phyloP scores from a whole-genome alignment of 2,113 vertebrate species.

The Theristicus caerulescens region DNA sequence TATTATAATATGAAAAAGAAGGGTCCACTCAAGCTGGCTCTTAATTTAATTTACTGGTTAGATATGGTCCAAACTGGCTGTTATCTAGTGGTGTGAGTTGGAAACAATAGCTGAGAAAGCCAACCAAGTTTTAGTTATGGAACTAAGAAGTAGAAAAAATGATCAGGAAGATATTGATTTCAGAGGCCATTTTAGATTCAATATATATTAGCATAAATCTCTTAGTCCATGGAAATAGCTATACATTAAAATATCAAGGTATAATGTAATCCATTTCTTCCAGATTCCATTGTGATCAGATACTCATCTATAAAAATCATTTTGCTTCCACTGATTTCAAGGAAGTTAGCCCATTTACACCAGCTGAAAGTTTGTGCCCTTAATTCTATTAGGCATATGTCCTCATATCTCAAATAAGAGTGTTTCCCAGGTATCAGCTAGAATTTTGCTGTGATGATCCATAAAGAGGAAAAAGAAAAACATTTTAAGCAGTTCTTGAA shows the following conservation, averaged over 20 bases:
- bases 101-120: not conserved
- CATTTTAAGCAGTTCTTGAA: not conserved
- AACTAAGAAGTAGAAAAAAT: not conserved
- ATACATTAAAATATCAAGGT: not conserved
- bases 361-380: not conserved
- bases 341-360: not conserved
- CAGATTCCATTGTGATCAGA: not conserved
- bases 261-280: not conserved
- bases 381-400: not conserved
- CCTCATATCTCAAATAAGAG: no score
- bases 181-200: not conserved
- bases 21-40: not conserved
- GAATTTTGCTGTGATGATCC: not conserved
- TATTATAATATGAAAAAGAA: not conserved
- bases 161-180: not conserved
- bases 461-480: not conserved
- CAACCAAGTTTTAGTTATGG: not conserved
- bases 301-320: not conserved
- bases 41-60: not conserved
- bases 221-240: not conserved
- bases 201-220: not conserved
- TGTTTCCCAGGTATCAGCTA: not conserved
- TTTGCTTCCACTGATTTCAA: not conserved
- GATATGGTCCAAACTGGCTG: not conserved
- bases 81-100: not conserved